Conservation (phyloP, 2,888 invertebrate species). For the Apodemia duryi region DNA sequence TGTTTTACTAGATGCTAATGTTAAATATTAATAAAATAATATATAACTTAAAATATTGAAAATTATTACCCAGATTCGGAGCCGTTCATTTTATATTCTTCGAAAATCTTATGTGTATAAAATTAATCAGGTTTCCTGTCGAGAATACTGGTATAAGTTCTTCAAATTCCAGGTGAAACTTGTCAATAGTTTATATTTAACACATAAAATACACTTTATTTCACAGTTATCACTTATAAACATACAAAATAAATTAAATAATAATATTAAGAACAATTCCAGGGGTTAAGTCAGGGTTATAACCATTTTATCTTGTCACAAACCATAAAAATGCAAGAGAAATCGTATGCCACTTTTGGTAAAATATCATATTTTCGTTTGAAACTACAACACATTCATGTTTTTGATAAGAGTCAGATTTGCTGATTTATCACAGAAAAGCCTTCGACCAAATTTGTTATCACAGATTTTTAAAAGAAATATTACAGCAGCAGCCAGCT, state of each 20-base stretch:
- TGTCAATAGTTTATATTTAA: constrained; percentile 23
- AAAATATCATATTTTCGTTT: constrained; percentile 68
- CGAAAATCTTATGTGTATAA: constrained; percentile 32
- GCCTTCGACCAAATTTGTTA: constrained; percentile 48
- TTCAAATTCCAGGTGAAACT: constrained; percentile 53
- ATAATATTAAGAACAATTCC: constrained; percentile 56
- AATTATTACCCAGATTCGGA: constrained; percentile 87
- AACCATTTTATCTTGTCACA: constrained; percentile 70
- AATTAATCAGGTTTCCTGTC: constrained; percentile 42
- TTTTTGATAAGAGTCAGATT: constrained; percentile 38
- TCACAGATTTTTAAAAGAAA: constrained; percentile 60
- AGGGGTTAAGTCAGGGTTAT: constrained; percentile 50
- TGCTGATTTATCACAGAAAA: constrained; percentile 45
- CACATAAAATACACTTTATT: constrained; percentile 46
- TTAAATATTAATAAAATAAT: too few relatives aligned
- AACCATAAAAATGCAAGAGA: constrained; percentile 75
- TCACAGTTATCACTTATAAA: constrained; percentile 52
- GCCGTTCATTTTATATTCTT: constrained; percentile 82
- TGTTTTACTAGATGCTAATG: too few relatives aligned
- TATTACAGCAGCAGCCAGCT: constrained; percentile 71
- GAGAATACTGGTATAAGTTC: constrained; percentile 44
- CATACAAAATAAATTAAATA: constrained; percentile 56
- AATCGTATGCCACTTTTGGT: constrained; percentile 71
- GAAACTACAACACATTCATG: constrained; percentile 40
- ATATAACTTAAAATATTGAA: constrained; percentile 42